Evolutionary conservation across 2,797 vertebrate species (phyloP).

Genomic region (Epinephelus malabaricus): DNA sequence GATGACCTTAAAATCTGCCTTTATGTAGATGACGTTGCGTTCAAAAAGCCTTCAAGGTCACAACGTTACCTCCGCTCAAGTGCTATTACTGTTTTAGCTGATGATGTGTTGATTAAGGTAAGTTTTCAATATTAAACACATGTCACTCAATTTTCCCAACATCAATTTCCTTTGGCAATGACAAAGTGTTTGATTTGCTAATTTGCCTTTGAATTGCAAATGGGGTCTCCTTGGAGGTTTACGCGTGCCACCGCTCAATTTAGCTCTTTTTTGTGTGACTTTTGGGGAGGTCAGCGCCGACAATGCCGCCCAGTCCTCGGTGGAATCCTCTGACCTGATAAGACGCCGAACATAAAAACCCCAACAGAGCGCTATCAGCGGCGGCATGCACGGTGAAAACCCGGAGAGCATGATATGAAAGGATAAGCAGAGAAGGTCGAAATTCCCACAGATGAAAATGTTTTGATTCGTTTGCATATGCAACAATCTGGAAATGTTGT

Average conservation of each 20-base stretch:
- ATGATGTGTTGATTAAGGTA: constrained; percentile 70
- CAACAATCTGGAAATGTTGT: constrained; percentile 56
- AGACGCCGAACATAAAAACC: constrained; percentile 64
- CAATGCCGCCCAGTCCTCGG: constrained; percentile 61
- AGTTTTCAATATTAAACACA: constrained; percentile 73
- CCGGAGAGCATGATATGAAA: constrained; percentile 44
- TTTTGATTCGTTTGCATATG: constrained; percentile 60
- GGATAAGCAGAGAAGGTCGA: constrained; percentile 62
- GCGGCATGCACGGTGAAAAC: constrained; percentile 52
- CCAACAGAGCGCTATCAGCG: constrained; percentile 60
- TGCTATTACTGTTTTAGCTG: constrained; percentile 41
- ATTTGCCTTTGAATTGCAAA: constrained; percentile 79
- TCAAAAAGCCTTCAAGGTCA: constrained; percentile 60
- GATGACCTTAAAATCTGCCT: constrained; percentile 69
- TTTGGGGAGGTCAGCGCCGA: constrained; percentile 73
- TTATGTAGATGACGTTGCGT: constrained; percentile 53
- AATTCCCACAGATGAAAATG: constrained; percentile 63
- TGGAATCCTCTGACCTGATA: constrained; percentile 69
- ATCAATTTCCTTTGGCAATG: constrained; percentile 69
- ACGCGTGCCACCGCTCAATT: constrained; percentile 64
- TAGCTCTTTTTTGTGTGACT: constrained; percentile 69
- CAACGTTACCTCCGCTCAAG: constrained; percentile 37
- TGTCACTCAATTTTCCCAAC: constrained; percentile 66
- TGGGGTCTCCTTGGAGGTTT: constrained; percentile 68
- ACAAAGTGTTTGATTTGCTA: constrained; percentile 78